Conservation (phyloP, 2,888 invertebrate genomes). For the Parapristionchus giblindavisi region DNA sequence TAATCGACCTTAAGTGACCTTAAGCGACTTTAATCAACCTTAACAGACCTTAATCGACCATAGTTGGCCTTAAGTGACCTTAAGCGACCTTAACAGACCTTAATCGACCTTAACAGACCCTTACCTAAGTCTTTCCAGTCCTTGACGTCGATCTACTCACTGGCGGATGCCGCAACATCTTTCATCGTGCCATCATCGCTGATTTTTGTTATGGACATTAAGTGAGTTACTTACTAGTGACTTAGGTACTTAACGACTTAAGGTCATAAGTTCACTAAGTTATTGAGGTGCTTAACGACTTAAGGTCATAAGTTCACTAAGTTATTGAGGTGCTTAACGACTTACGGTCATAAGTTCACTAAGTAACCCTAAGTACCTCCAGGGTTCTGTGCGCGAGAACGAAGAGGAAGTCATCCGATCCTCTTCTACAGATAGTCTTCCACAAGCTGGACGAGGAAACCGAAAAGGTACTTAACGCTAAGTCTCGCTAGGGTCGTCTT, state of each 20-base stretch:
- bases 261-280: conserved; percentile 3
- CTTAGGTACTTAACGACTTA: not conserved
- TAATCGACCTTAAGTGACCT: too few relatives aligned
- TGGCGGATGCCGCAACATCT: conserved; percentile 53
- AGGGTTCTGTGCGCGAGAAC: conserved; percentile 58
- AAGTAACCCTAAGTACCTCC: not conserved
- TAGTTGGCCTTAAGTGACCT: too few relatives aligned
- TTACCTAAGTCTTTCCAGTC: conserved; percentile 39
- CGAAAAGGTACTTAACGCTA: conserved; percentile 51
- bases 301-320: not conserved
- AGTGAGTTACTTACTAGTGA: conserved; percentile 37
- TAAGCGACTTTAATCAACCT: too few relatives aligned
- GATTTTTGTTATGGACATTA: conserved; percentile 41
- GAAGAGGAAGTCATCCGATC: conserved; percentile 50
- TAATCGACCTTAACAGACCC: too few relatives aligned
- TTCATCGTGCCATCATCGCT: conserved; percentile 51
- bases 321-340: conserved; percentile 47
- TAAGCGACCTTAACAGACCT: too few relatives aligned
- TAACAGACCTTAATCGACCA: too few relatives aligned
- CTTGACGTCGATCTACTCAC: conserved; percentile 41
- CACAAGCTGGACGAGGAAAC: conserved; percentile 59
- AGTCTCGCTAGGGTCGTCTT: too few relatives aligned
- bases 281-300: conserved; percentile 47
- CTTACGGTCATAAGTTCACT: not conserved
- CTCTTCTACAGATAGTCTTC: conserved; percentile 63